Base-by-base conservation (phyloP, 2,797 vertebrate genomes). In the Rhinophrynus dorsalis region DNA sequence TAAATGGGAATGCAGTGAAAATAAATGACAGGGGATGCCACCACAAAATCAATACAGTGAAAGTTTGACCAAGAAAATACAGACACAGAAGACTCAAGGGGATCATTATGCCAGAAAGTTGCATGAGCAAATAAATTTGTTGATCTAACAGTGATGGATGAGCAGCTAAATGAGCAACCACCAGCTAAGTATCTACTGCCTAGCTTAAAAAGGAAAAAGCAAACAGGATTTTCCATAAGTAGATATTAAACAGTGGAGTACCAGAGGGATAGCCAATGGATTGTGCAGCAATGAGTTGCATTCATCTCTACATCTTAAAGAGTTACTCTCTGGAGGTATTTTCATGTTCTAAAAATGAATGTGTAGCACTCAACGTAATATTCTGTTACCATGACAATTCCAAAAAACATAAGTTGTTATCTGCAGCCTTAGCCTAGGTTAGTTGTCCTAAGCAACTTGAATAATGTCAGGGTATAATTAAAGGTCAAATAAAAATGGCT, bases 81-180 rank as follows among this genome's bases (percentile, higher is more conserved):
- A 23, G 32, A 29, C 15, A 44, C 27, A 56, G 38, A 47, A 35
- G 59, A 48, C 51, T 63, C 58, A 15, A 17, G 51, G 27, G 48
- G 50, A 63, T 56, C 38, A 56, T 63, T 37, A 63, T 47, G 50
- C 29, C 10, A 56, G 15, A 48, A 69, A 62, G 57, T 69, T 69
- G 59, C 33, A 18, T 20, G 48, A 27, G 29, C 23, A 55, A 56
- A 50, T 51, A 59, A 30, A 72, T 71, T 30, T 38, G 59, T 40
- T 57, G 15, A 48, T 48, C 50, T 64, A 71, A 71, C 20, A 27
- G 44, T 57, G 33, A 71, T 60, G 44, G 62, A 52, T 60, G 47
- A 60, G 48, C 5, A 21, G 37, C 12, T 60, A 73, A 73, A 51
- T 59, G 42, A 71, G 23, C 60, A 51, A 15, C 24, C n/a, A n/a